Base-by-base conservation (phyloP, 2,113 vertebrate genomes). In the Cyphomyrus plagiostoma region DNA sequence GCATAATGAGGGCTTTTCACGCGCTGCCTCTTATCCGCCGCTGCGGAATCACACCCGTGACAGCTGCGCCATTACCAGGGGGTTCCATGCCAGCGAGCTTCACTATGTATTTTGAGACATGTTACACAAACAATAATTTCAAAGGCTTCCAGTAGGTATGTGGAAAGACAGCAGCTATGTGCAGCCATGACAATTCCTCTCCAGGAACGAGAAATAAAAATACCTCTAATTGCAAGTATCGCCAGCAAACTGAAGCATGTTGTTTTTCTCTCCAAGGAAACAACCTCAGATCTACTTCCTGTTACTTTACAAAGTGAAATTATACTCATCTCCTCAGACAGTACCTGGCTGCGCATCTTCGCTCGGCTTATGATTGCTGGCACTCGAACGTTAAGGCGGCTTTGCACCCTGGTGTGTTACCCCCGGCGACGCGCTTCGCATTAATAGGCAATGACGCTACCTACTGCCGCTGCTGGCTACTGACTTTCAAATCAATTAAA, bases 301-400 rank as follows among this genome's bases (percentile, higher is more conserved):
- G 48, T 26, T 86, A 50, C 46, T 50, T 50, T 86, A 86, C 45
- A 86, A 86, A 86, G 83, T 86, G 17, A 86, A 86, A 86, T 86
- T 48, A 86, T 21, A 86, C 45, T 86, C 48, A 86, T 50, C 83
- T 86, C 17, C 45, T 49, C 83, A 86, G 19, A 86, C 48, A 30
- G n/a, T 49, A 49, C 83, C 83, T 50, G 45, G 23, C 83, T 86
- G 21, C n/a, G 23, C 21, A 50, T 50, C 48, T 86, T 48, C 82
- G 10, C 82, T 48, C 23, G 0, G 82, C 45, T 50, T 86, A 50
- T 49, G 45, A 86, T 49, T 86, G 21, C 45, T 86, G 45, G 45
- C 45, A n/a, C 45, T 86, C 3, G 45, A 19, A 86, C 46, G 45
- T 50, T 86, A 50, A 86, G 42, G 48, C 45, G 48, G 21, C 45